These are phyloP conservation scores for Drosophila limbata DNA, from an alignment of 2,888 invertebrate species.

Conservation along the genomic window DNA sequence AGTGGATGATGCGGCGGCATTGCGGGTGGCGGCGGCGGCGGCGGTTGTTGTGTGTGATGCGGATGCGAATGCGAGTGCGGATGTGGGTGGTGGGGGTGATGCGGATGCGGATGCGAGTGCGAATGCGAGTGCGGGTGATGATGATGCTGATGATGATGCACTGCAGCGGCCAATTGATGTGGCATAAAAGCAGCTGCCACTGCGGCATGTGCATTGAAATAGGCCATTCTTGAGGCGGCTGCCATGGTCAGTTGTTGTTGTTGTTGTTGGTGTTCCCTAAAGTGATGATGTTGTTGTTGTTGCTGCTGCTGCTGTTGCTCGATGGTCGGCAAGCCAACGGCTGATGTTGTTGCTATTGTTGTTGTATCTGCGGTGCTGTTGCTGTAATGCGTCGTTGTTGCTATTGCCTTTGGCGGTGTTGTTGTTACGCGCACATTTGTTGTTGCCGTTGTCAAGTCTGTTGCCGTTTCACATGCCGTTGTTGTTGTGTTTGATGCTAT, in stretches of 20 bases:
- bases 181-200: constrained; percentile 95
- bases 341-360: constrained; percentile 40
- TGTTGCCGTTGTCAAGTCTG: constrained; percentile 42
- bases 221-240: constrained; percentile 92
- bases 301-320: no score
- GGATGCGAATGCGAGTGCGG: constrained; percentile 29
- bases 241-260: constrained; percentile 85
- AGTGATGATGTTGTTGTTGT: constrained; percentile 58
- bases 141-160: constrained; percentile 70
- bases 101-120: constrained; percentile 30
- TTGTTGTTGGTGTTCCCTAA: constrained; percentile 68
- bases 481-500: constrained; percentile 18
- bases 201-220: constrained; percentile 96
- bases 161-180: constrained; percentile 87
- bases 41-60: constrained; percentile 28
- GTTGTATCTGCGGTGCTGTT: constrained; percentile 19
- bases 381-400: constrained; percentile 12
- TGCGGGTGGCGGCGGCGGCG: constrained; percentile 45
- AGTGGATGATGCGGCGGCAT: constrained; percentile 81
- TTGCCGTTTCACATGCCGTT: constrained; percentile 40
- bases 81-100: constrained; percentile 3
- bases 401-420: constrained; percentile 7
- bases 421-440: constrained; percentile 2
- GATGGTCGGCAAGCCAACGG: constrained; percentile 15
- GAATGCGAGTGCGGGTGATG: constrained; percentile 39